These are phyloP conservation scores for Lycia hirtaria DNA, from an alignment of 2,888 invertebrate species.

Conservation along the genomic window DNA sequence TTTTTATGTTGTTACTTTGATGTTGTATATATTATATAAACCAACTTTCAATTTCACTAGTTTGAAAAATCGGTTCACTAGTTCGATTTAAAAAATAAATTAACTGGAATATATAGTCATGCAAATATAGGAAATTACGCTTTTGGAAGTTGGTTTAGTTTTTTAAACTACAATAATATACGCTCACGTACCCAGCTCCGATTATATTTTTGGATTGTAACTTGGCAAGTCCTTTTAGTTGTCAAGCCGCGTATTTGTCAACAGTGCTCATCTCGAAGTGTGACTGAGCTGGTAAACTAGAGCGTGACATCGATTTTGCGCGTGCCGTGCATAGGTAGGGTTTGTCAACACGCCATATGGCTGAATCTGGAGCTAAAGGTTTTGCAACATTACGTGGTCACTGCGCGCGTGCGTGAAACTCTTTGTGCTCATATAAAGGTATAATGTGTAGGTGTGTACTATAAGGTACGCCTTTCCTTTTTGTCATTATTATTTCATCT, in stretches of 20 bases:
- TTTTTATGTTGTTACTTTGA: no score
- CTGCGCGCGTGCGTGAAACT: background rate
- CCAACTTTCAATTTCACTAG: no score
- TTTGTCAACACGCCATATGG: constrained; percentile 19
- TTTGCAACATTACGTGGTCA: constrained; percentile 16
- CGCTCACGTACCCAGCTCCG: no score
- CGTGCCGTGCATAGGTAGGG: constrained; percentile 10
- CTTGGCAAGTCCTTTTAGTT: background rate
- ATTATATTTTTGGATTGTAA: no score
- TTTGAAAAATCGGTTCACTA: no score
- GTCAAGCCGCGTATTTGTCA: constrained; percentile 4
- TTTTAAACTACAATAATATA: no score
- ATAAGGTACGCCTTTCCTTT: background rate
- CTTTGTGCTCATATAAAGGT: constrained; percentile 3
- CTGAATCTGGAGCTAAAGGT: constrained; percentile 14
- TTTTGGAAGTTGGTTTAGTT: no score
- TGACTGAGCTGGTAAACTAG: constrained; percentile 8
- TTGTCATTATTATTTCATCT: background rate
- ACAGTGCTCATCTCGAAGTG: constrained; percentile 7
- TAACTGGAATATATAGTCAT: no score
- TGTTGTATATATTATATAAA: no score
- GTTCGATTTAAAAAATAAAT: no score
- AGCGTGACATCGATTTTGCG: constrained; percentile 18
- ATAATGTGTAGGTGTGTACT: background rate
- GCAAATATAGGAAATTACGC: no score